These are phyloP conservation scores for Osedax fenrisi DNA, from an alignment of 2,888 invertebrate species.

Conservation along the genomic window DNA sequence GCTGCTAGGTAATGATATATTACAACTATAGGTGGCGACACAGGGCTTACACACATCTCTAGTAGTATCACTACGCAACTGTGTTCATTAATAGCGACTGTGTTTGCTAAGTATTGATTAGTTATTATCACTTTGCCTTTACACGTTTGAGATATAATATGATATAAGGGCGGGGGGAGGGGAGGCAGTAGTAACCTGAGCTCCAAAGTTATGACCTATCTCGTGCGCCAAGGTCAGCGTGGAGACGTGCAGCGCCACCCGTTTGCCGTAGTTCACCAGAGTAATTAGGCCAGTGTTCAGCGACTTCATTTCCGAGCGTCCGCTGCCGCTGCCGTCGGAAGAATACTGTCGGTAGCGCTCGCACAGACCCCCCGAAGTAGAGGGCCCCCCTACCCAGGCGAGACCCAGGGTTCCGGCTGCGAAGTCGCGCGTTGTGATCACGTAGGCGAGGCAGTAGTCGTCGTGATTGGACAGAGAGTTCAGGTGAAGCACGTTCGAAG, in stretches of 20 bases:
- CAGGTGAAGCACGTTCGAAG: slow-evolving; percentile 92
- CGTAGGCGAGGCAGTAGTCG: slow-evolving; percentile 96
- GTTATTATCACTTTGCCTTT: too few species aligned
- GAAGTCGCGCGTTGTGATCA: slow-evolving; percentile 94
- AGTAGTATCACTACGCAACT: too few species aligned
- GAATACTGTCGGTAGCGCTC: slow-evolving; percentile 73
- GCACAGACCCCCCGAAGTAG: slow-evolving; percentile 72
- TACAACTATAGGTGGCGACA: too few species aligned
- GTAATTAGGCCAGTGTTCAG: slow-evolving; percentile 97
- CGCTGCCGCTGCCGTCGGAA: slow-evolving; percentile 65
- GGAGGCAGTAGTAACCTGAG: slow-evolving; percentile 33
- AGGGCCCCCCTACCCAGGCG: slow-evolving; percentile 77
- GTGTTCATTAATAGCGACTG: too few species aligned
- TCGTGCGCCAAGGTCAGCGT: slow-evolving; percentile 95
- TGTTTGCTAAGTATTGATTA: too few species aligned
- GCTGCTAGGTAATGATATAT: too few species aligned
- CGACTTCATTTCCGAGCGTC: slow-evolving; percentile 60
- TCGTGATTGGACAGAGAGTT: slow-evolving; percentile 93
- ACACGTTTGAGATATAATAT: too few species aligned
- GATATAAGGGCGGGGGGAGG: too few species aligned
- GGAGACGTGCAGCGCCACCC: slow-evolving; percentile 59
- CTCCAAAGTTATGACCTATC: slow-evolving; percentile 95
- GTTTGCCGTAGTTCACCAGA: slow-evolving; percentile 82
- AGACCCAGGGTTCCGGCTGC: slow-evolving; percentile 92
- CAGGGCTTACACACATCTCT: too few species aligned